Conservation (phyloP, 2,888 invertebrate genomes). For the Andrena haemorrhoa region DNA sequence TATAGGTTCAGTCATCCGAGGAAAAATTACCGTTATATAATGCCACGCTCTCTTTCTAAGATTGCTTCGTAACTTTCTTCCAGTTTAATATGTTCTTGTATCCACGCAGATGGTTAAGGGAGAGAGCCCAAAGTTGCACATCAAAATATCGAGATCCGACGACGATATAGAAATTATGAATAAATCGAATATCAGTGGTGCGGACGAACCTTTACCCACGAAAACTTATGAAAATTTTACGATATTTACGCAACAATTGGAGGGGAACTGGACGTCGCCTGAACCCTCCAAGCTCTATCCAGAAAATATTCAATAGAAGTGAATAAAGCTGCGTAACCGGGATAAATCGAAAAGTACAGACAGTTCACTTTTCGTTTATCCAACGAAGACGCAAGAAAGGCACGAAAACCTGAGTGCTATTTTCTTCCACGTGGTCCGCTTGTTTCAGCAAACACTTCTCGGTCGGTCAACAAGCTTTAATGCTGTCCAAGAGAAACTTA, state of each 20-base stretch:
- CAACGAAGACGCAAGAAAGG: too few relatives aligned
- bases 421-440: too few relatives aligned
- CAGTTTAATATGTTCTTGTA: neutral
- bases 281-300: neutral
- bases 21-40: neutral
- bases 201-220: neutral
- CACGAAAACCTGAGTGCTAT: too few relatives aligned
- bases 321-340: neutral
- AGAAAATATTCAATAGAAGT: neutral
- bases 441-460: too few relatives aligned
- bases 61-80: neutral
- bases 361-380: neutral
- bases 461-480: too few relatives aligned
- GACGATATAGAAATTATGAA: slow-evolving; percentile 43
- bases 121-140: slow-evolving; percentile 67
- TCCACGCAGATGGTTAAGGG: slow-evolving; percentile 68
- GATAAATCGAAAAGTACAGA: slow-evolving; percentile 1
- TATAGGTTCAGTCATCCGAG: neutral
- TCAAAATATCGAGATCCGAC: slow-evolving; percentile 73
- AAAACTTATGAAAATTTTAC: slow-evolving; percentile 9
- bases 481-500: too few relatives aligned
- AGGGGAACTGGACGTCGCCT: neutral
- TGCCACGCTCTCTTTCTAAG: neutral
- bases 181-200: slow-evolving; percentile 20
- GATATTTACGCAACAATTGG: neutral